Conservation (phyloP, 2,113 vertebrate genomes). For the Deroptyus accipitrinus region DNA sequence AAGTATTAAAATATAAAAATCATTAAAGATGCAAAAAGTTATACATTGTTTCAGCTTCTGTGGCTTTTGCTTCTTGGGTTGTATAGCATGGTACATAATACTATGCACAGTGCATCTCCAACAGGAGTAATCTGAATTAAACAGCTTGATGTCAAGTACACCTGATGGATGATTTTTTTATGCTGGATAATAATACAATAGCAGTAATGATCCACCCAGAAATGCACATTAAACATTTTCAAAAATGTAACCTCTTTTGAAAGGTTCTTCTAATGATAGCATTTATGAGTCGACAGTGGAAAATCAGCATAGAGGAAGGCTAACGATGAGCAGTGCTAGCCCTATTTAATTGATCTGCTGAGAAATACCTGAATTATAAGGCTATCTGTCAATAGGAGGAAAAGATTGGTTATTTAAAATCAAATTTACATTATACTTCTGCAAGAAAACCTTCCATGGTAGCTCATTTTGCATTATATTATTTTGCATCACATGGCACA, state of each 20-base stretch:
- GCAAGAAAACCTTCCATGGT: neutral
- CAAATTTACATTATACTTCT: neutral
- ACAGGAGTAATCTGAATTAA: slow-evolving; percentile 18
- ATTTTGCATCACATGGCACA: neutral
- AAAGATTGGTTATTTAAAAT: neutral
- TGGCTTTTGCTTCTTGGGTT: neutral
- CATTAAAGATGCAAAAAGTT: neutral
- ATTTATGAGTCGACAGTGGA: neutral
- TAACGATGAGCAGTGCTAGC: neutral
- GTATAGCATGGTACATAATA: neutral
- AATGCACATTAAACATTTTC: slow-evolving; percentile 28
- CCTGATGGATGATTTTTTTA: slow-evolving; percentile 3
- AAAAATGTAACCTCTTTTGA: slow-evolving; percentile 15
- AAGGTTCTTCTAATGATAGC: slow-evolving; percentile 35
- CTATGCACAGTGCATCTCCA: neutral
- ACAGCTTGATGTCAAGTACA: slow-evolving; percentile 42
- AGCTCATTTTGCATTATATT: neutral
- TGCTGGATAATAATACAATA: slow-evolving; percentile 18
- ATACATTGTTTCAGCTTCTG: neutral
- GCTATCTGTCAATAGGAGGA: neutral
- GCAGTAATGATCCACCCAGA: slow-evolving; percentile 9
- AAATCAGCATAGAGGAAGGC: neutral
- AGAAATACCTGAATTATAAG: neutral
- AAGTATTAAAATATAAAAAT: neutral
- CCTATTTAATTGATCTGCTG: neutral